A percentile compares a stretch with the other conserved stretches of the same genome.
These are phyloP conservation scores for Carassius gibelio DNA, from an alignment of 2,113 vertebrate genomes.

Conservation along the genomic window DNA sequence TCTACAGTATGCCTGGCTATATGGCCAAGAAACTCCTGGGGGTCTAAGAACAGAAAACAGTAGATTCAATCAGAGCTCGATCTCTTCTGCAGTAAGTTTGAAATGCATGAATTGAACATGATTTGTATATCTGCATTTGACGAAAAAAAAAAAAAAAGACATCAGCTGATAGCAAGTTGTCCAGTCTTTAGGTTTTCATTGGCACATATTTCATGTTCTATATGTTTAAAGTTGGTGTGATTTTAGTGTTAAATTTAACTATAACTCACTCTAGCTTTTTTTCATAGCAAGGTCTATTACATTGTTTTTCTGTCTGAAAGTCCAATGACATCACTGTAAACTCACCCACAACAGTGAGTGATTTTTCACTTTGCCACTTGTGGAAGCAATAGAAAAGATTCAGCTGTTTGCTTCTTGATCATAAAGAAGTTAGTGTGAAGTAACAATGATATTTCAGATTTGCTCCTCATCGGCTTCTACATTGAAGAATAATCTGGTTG, in stretches of 20 bases:
- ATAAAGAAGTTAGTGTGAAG: too few relatives aligned
- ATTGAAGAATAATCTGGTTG: too few relatives aligned
- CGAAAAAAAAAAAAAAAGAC: background rate
- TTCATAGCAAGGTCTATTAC: too few relatives aligned
- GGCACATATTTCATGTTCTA: background rate
- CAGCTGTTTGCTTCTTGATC: too few relatives aligned
- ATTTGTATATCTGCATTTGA: constrained; percentile 14
- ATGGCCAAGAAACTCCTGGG: constrained; percentile 94
- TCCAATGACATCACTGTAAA: too few relatives aligned
- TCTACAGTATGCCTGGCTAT: constrained; percentile 92
- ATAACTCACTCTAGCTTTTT: background rate
- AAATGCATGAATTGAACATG: background rate
- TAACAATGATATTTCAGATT: too few relatives aligned
- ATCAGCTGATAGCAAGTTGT: background rate
- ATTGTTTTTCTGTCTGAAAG: too few relatives aligned
- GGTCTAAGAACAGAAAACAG: constrained; percentile 67
- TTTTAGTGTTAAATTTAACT: background rate
- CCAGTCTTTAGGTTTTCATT: background rate
- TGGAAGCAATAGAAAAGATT: too few relatives aligned
- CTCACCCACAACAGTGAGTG: too few relatives aligned
- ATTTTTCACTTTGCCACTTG: too few relatives aligned
- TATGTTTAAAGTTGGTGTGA: background rate
- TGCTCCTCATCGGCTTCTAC: too few relatives aligned
- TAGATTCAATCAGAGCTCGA: background rate
- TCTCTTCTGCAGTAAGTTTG: background rate